Percentiles rank a stretch among this genome's conserved stretches.
Conservation (phyloP, 2,888 invertebrate genomes). For the Stramonita haemastoma region DNA sequence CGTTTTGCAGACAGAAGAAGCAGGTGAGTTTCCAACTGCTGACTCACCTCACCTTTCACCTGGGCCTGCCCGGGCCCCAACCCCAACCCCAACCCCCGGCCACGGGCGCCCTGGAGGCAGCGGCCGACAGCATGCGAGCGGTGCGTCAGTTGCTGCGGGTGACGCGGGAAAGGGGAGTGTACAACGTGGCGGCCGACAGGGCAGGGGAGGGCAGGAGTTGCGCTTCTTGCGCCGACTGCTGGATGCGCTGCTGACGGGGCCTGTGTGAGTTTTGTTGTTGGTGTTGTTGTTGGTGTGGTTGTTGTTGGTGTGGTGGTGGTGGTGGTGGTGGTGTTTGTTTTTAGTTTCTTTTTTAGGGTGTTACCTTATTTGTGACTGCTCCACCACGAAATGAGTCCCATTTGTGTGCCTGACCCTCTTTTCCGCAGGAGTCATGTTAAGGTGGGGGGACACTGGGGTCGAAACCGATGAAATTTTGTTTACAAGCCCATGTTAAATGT, state of each 20-base stretch:
- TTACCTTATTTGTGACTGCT: no score
- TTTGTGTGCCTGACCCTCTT: no score
- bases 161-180: not conserved
- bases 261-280: not conserved
- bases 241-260: not conserved
- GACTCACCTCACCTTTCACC: not conserved
- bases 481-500: no score
- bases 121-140: not conserved
- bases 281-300: no score
- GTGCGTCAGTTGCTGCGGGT: not conserved
- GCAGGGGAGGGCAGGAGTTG: not conserved
- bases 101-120: not conserved
- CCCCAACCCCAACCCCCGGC: no score
- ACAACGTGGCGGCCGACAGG: not conserved
- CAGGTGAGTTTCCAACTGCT: slow-evolving; percentile 9
- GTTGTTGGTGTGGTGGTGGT: not conserved
- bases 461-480: no score
- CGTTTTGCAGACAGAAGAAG: not conserved
- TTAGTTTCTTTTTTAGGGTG: no score
- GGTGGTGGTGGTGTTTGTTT: not conserved
- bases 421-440: no score
- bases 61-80: not conserved
- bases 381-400: no score
- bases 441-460: no score
- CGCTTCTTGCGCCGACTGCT: not conserved